A percentile compares a stretch with the other conserved stretches of the same genome.
phyloP scores from a whole-genome alignment of 2,797 vertebrate genomes.

The Mus caroli region DNA sequence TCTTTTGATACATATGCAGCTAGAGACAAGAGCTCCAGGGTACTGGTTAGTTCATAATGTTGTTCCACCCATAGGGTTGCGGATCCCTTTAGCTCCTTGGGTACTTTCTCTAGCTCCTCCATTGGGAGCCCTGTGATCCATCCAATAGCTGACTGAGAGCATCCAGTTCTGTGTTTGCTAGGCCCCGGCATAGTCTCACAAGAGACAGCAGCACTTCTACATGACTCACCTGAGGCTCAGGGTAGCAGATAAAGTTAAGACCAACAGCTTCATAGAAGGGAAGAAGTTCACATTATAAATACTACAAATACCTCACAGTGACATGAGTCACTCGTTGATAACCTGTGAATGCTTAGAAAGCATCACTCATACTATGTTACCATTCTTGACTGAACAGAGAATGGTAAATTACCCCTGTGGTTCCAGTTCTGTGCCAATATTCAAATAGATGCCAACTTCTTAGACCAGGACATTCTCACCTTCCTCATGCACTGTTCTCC shows the following conservation, averaged over 20 bases:
- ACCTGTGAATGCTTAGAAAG: not conserved
- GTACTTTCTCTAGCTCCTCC: too few relatives aligned
- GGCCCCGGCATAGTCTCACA: too few relatives aligned
- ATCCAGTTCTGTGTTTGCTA: too few relatives aligned
- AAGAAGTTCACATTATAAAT: not conserved
- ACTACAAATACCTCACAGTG: constrained; percentile 24
- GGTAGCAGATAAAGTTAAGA: constrained; percentile 40
- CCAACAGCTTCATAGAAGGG: constrained; percentile 30
- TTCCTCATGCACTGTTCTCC: not conserved
- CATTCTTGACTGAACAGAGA: not conserved
- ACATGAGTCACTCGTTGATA: constrained; percentile 20
- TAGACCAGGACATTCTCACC: not conserved
- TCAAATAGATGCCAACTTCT: not conserved
- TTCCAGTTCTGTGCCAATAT: not conserved
- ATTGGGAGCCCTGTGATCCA: too few relatives aligned
- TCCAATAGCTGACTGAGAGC: too few relatives aligned
- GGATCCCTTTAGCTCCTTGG: too few relatives aligned
- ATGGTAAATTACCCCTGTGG: not conserved
- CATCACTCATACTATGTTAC: not conserved
- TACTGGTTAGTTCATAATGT: too few relatives aligned
- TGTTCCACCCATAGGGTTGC: too few relatives aligned
- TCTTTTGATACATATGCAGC: too few relatives aligned
- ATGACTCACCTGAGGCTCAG: not conserved
- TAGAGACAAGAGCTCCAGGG: too few relatives aligned
- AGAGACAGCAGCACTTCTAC: not conserved